Evolutionary conservation across 1,140 invertebrate species (phyloP).

Genomic region (Linepithema humile): DNA sequence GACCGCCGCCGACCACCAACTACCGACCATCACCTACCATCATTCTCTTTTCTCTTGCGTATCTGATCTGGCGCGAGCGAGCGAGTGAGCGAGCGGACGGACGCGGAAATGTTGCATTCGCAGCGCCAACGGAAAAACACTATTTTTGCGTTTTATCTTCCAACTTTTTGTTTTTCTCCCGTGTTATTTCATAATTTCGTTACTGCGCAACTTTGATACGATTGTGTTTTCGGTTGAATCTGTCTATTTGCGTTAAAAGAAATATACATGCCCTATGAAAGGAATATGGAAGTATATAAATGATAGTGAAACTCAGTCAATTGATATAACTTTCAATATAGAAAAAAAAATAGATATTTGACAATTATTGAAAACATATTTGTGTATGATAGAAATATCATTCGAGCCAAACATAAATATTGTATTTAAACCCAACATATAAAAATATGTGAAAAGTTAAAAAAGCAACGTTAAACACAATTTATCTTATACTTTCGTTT

Average conservation of each 20-base stretch:
- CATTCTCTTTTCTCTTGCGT: slow-evolving; percentile 3
- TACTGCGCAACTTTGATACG: not conserved
- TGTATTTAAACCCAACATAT: not conserved
- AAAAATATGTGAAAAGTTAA: not conserved
- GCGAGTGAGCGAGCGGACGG: not conserved
- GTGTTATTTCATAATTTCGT: not conserved
- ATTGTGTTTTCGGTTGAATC: not conserved
- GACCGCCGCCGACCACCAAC: slow-evolving; percentile 36
- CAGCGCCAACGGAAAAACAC: not conserved
- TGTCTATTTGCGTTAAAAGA: not conserved
- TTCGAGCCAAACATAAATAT: not conserved
- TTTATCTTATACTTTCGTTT: not conserved
- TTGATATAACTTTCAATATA: not conserved
- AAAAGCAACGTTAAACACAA: no score
- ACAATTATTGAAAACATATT: slow-evolving; percentile 1
- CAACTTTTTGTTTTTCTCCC: not conserved
- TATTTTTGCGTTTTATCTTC: not conserved
- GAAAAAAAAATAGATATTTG: not conserved
- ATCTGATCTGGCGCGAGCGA: not conserved
- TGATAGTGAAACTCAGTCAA: not conserved
- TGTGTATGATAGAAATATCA: not conserved
- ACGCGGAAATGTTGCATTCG: slow-evolving; percentile 44
- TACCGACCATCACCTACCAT: slow-evolving; percentile 28
- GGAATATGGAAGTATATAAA: not conserved
- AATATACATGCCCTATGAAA: not conserved